Evolutionary conservation across 1,140 invertebrate species (phyloP), one percentile per base, ranked within the genome.

Genomic region (Cotesia vestalis): DNA sequence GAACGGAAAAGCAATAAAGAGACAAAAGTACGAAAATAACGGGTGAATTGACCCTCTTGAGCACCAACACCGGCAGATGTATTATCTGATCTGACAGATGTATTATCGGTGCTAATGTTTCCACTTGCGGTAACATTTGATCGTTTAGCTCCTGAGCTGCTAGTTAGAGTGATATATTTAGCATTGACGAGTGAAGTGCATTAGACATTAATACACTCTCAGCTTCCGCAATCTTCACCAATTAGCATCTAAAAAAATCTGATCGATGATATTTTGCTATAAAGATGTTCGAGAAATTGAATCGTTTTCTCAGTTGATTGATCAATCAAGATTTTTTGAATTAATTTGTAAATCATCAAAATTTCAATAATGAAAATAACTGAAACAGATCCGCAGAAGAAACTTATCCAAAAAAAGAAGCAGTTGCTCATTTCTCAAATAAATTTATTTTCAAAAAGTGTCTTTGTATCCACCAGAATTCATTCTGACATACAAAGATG

Each of bases 21-120:
- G n/a, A 55, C n/a, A 55, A n/a, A 14, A n/a, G 17, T n/a, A 55
- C n/a, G n/a, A 55, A 55, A 3, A 55, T 55, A 55, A 55, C 53
- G 53, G 53, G 53, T 55, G 57, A 59, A 59, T 59, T 27, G 57
- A 59, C 20, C 5, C 14, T 4, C 20, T 8, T 6, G 9, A 27
- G 14, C 4, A 59, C 14, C n/a, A 14, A 55, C 3, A 67, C 27
- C 51, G 46, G 51, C 40, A 46, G 38, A 14, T 27, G 27, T 27
- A 27, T 27, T 55, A 55, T 36, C 62, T n/a, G 61, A 63, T 63
- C 63, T 36, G 63, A 66, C 40, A 46, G 40, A 46, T 46, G 5
- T 66, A 66, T 27, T 27, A 27, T 52, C 61, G 35, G 61, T 63
- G 61, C 27, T 63, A 63, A 63, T 63, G 61, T 63, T 63, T 63